Base-by-base conservation (phyloP, 2,113 vertebrate genomes). In the Rhabdomys dilectus region DNA sequence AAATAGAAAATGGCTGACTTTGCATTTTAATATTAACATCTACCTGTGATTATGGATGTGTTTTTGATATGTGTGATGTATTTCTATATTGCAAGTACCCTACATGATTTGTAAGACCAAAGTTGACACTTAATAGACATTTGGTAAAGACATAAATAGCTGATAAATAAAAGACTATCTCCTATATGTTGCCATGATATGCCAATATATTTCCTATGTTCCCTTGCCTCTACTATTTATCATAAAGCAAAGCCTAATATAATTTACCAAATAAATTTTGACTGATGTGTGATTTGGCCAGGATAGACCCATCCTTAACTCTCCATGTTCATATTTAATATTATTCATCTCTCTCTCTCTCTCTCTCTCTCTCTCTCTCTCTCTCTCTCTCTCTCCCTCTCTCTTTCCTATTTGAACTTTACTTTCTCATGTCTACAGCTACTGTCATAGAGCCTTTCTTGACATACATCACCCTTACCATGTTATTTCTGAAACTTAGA, bases 181-280 rank as follows among this genome's bases (percentile, higher is more conserved):
- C 21, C 10, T 85, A 51, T n/a, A 21, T 70, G 7, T 75, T 29
- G 45, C 68, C 62, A 94, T 3, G 31, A 64, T 66, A 90, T 16
- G 7, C 36, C 24, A 95, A 89, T 1, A 87, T 31, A 10, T 72
- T 0, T 77, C 17, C 73, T 66, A 12, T 93, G 39, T 85, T 36
- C 91, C 62, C 53, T 68, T 21, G 42, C 70, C 26, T 17, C 29
- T 42, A 31, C 22, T 39, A 89, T 58, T 36, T 29, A 82, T 26
- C 42, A 89, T 45, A 90, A 26, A 24, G 2, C 7, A 1, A 19
- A 36, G 10, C 9, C 68, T 66, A 91, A 93, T 48, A n/a, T 42
- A 84, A 2, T 51, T 60, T 19, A 21, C 86, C 58, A 97, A 93
- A 73, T 42, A 89, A 82, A 62, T 91, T 91, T 91, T 64, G 73